phyloP scores from a whole-genome alignment of 2,888 invertebrate genomes.

The Phytoseiulus persimilis region DNA sequence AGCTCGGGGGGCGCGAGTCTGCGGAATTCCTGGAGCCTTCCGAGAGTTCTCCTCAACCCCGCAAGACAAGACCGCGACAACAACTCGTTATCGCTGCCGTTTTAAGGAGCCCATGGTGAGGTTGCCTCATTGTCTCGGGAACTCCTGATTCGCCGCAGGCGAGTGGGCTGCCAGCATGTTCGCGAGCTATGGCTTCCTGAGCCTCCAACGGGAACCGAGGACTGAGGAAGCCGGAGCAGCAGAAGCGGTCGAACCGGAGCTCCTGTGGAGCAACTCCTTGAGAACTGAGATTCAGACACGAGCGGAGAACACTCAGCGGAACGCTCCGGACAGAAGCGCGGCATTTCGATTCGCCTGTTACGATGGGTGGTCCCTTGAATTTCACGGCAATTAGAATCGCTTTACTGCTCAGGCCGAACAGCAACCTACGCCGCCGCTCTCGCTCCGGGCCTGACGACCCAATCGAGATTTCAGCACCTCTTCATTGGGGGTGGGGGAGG shows the following conservation, averaged over 20 bases:
- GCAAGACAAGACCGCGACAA: not conserved
- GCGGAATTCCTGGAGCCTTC: not conserved
- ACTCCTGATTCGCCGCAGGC: not conserved
- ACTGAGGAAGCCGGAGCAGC: too few species aligned
- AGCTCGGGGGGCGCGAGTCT: not conserved
- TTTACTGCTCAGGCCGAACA: not conserved
- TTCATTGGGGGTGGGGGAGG: too few species aligned
- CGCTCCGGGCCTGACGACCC: not conserved
- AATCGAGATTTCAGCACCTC: too few species aligned
- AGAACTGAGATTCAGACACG: too few species aligned
- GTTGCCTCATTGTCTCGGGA: not conserved
- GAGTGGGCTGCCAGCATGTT: not conserved
- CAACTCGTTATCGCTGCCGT: not conserved
- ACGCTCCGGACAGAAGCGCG: not conserved
- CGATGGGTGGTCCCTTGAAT: not conserved
- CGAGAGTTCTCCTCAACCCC: not conserved
- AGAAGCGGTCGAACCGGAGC: too few species aligned
- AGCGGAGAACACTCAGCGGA: not conserved
- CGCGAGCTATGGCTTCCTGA: not conserved
- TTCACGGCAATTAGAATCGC: not conserved
- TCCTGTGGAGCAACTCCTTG: too few species aligned
- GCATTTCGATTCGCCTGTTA: not conserved
- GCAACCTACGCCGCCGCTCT: not conserved
- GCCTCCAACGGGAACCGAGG: too few species aligned
- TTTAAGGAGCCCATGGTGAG: not conserved